Conservation (phyloP, 2,113 vertebrate species). For the Zosterops lateralis region DNA sequence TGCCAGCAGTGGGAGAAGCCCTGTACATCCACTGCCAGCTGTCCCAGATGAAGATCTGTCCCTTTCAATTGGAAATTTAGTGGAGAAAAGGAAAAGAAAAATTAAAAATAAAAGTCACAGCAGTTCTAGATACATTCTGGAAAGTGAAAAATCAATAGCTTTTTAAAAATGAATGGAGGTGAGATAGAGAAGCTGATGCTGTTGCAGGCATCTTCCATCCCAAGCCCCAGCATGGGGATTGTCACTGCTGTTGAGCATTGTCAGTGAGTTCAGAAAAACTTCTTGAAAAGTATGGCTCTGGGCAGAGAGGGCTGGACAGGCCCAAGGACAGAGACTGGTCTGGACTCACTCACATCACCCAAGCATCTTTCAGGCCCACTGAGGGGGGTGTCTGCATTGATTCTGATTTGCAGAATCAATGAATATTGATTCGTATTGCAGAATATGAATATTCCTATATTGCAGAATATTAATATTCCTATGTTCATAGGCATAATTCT, state of each 20-base stretch:
- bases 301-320: neutral
- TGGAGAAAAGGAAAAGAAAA: neutral
- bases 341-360: neutral
- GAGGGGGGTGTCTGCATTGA: neutral
- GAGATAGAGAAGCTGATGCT: neutral
- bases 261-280: neutral
- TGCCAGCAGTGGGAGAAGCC: neutral
- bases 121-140: neutral
- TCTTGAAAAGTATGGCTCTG: neutral
- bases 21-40: neutral
- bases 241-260: fast-evolving
- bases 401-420: neutral
- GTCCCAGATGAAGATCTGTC: neutral
- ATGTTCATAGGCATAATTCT: neutral
- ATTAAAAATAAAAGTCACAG: too few species aligned
- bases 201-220: neutral
- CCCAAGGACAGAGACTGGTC: neutral
- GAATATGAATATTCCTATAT: too few species aligned
- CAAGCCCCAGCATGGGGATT: neutral
- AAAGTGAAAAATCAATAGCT: neutral
- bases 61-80: neutral
- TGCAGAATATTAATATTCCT: too few species aligned
- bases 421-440: too few species aligned
- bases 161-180: neutral
- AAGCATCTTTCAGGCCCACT: neutral